Evolutionary conservation across 2,888 invertebrate genomes (phyloP).

Genomic region (Odontocolon sp.): DNA sequence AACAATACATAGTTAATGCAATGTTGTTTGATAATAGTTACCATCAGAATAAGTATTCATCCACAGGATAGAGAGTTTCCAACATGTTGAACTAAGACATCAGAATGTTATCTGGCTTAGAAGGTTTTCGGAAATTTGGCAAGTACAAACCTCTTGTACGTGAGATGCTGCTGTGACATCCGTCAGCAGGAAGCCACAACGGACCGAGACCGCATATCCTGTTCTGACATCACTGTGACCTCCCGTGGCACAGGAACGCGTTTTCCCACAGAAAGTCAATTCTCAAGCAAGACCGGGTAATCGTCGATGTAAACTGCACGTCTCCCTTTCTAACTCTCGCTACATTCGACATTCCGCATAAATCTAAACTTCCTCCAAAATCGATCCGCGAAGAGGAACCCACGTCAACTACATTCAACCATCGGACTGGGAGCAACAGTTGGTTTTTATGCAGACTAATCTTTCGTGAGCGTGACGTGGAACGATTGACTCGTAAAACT

Average conservation of each 20-base stretch:
- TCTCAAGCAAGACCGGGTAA: constrained; percentile 4
- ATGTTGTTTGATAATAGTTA: too few relatives aligned
- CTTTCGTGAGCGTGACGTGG: constrained; percentile 68
- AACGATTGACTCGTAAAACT: constrained; percentile 62
- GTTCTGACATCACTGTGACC: constrained; percentile 44
- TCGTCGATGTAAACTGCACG: constrained; percentile 13
- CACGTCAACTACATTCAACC: neutral
- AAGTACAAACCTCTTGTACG: constrained; percentile 3
- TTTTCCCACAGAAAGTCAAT: constrained; percentile 20
- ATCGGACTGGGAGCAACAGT: constrained; percentile 71
- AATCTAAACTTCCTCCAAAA: constrained; percentile 15
- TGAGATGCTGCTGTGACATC: constrained; percentile 18
- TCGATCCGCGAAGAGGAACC: constrained; percentile 19
- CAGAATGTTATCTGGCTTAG: constrained; percentile 14
- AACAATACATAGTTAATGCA: too few relatives aligned
- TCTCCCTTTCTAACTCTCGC: constrained; percentile 4
- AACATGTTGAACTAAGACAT: constrained; percentile 14
- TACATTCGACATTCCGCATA: neutral
- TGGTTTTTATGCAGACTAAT: constrained; percentile 75
- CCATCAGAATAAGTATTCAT: too few relatives aligned
- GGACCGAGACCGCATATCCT: constrained; percentile 51
- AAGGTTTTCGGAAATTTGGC: constrained; percentile 12
- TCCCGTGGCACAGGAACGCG: constrained; percentile 15
- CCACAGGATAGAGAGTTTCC: too few relatives aligned
- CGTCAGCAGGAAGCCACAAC: constrained; percentile 37